phyloP scores from a whole-genome alignment of 2,888 invertebrate genomes.

The Salpingus planirostris region DNA sequence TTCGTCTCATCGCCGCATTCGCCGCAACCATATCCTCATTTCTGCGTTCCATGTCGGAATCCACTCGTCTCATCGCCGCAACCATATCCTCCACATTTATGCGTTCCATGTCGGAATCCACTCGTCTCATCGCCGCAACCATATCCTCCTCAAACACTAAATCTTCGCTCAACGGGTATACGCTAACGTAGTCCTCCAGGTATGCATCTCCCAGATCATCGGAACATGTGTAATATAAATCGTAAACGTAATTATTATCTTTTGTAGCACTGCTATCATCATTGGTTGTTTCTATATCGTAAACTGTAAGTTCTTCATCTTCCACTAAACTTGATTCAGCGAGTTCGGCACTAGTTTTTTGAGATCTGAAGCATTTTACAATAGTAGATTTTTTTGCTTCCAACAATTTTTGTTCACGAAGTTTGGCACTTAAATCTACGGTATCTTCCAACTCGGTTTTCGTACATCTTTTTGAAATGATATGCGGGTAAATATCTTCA shows the following conservation, averaged over 20 bases:
- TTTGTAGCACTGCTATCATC: constrained; percentile 26
- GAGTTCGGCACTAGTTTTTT: constrained; percentile 19
- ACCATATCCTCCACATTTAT: constrained; percentile 55
- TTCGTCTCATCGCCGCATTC: too few species aligned
- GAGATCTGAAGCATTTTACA: constrained; percentile 49
- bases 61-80: constrained; percentile 44
- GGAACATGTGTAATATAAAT: constrained; percentile 52
- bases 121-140: constrained; percentile 66
- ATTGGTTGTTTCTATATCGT: constrained; percentile 52
- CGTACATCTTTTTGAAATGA: constrained; percentile 41
- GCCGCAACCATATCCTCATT: constrained; percentile 73
- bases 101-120: constrained; percentile 47
- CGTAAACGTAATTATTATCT: constrained; percentile 48
- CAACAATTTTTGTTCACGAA: constrained; percentile 41
- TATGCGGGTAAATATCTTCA: too few species aligned
- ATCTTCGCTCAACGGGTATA: too few species aligned
- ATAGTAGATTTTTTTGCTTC: constrained; percentile 48
- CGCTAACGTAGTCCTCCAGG: constrained; percentile 39
- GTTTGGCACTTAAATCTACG: constrained; percentile 41
- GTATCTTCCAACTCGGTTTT: constrained; percentile 41
- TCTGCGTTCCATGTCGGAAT: too few species aligned
- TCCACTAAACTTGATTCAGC: too few species aligned
- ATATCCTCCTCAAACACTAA: constrained; percentile 66
- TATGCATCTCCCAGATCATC: constrained; percentile 41
- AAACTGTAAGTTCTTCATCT: constrained; percentile 41